Conservation (phyloP, 2,888 invertebrate genomes). For the Entomobrya multifasciata region DNA sequence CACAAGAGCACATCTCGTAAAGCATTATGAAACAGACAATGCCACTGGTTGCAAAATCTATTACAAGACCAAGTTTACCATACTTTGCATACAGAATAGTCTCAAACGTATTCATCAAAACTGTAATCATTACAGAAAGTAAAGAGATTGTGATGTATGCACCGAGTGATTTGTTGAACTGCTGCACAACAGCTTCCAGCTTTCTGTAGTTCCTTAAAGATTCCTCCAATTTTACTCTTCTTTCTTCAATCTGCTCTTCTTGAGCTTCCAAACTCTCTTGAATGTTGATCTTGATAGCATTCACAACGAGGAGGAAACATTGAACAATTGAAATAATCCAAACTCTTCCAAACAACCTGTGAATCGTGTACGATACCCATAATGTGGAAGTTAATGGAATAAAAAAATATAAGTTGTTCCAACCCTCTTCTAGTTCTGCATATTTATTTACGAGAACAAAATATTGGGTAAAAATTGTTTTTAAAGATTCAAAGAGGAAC, state of each 20-base stretch:
- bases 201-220: not conserved
- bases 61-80: not conserved
- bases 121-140: not conserved
- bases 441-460: not conserved
- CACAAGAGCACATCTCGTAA: not conserved
- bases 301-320: not conserved
- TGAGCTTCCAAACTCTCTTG: not conserved
- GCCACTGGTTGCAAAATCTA: not conserved
- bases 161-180: constrained; percentile 1
- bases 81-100: constrained; percentile 12
- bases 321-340: constrained; percentile 34
- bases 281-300: not conserved
- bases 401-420: not conserved
- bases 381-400: not conserved
- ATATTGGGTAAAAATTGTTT: not conserved
- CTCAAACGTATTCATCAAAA: constrained; percentile 7
- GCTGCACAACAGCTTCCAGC: not conserved
- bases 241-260: not conserved
- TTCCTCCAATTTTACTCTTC: not conserved
- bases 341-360: not conserved
- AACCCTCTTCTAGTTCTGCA: not conserved
- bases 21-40: not conserved
- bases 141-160: not conserved
- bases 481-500: not conserved
- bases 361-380: not conserved